Evolutionary conservation across 1,140 invertebrate genomes (phyloP), one percentile per base, ranked within the genome.

Genomic region (Heliconius hermathena): DNA sequence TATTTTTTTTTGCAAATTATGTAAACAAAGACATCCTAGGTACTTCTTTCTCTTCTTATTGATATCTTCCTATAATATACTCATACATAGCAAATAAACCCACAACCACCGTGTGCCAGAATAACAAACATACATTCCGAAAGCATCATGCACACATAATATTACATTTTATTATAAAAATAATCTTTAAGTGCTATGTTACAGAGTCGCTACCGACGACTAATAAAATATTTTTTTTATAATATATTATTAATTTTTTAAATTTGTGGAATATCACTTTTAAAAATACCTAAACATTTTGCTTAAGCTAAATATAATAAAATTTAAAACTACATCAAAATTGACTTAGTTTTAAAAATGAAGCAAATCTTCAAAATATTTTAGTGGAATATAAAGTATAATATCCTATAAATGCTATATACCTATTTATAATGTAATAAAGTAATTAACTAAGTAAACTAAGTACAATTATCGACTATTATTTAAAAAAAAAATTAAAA

Each of bases 271-370:
- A 60, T 60, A 60, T 60, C 54, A 22, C n/a, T 60, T 22, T 60
- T 22, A 60, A 60, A 60, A 60, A 60, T 60, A n/a, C 54, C 54
- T 60, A 60, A 60, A 60, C 54, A 66, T 66, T 66, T 66, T 16
- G 22, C 29, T 66, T 66, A 66, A 18, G 60, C 22, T 66, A 26
- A 29, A 66, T 66, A 13, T 66, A 29, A 16, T 66, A 66, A 29
- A 66, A 66, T 66, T 66, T 66, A 66, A 29, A 66, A 29, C 60
- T 66, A 66, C 60, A 66, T 66, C 60, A 66, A 66, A 66, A 66
- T 66, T 66, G 60, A 66, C 60, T 66, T 66, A 66, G 60, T 66
- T 66, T 66, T 66, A 66, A 26, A 60, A 66, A 66, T 66, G 60
- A 66, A 66, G 60, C 26, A 29, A 66, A 26, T 16, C 22, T 26